Base-by-base conservation (phyloP, 2,888 invertebrate species). In the Eledona agricola region DNA sequence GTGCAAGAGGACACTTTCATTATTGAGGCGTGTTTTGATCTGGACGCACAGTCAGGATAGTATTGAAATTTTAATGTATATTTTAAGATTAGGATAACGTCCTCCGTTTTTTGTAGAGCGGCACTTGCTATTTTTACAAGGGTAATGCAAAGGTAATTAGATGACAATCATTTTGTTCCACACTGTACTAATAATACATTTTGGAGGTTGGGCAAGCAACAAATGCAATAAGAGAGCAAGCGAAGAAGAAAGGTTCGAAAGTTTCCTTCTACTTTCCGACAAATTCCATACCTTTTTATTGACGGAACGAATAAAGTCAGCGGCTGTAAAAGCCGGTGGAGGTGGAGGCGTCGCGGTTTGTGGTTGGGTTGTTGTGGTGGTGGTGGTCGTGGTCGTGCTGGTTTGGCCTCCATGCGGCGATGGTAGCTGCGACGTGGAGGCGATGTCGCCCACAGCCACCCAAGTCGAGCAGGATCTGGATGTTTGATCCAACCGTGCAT, bases 391-490 rank as follows among this genome's bases (percentile, higher is more conserved):
- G 4, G 59, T 65, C 1, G 50, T 17, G 2, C 65, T 65, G 3
- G 78, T 74, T 32, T 77, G 78, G 5, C 83, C 82, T n/a, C 84
- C 85, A 70, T 91, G 91, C 0, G 91, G 91, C 1, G 91, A 91
- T 1, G 92, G 92, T 59, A 92, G 74, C 72, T 91, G 90, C 0
- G 90, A 90, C 0, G 89, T 89, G 38, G 85, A 84, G 1, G 83
- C 83, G 13, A 85, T 79, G 69, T 88, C 87, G 0, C 92, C 92
- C 1, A 91, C 90, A 59, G 87, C 91, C 0, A 91, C 92, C 91
- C 92, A 92, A 0, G 91, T 92, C 58, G 90, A 90, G 75, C 91
- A 90, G 0, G 90, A 90, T 2, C 92, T 80, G 4, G 75, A 75
- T 1, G 75, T 74, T 43, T 76, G 75, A 57, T 86, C 85, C 54